Evolutionary conservation across 2,113 vertebrate genomes (phyloP).

Genomic region (Pavo muticus): DNA sequence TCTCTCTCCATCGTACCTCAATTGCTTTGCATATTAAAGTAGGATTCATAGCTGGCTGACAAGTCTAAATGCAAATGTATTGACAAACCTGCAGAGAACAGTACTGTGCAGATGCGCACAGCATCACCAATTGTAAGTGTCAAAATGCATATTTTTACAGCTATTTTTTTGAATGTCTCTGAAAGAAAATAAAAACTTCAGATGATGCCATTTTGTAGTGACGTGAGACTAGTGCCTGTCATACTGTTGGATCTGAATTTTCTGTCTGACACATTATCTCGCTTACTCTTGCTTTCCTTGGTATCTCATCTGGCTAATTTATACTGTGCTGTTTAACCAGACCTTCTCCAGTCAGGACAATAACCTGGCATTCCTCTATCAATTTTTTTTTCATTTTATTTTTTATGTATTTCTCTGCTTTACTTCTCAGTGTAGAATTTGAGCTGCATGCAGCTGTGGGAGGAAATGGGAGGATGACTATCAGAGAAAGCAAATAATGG

Average conservation of each 20-base stretch:
- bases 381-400: not conserved
- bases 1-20: not conserved
- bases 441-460: accelerated
- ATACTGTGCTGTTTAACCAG: not conserved
- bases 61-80: not conserved
- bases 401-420: not conserved
- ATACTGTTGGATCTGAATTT: not conserved
- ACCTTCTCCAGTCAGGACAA: not conserved
- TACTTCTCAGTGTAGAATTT: not conserved
- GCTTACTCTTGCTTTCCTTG: not conserved
- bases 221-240: not conserved
- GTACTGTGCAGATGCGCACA: not conserved
- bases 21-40: not conserved
- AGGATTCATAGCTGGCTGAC: not conserved
- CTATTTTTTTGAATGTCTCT: not conserved
- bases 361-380: not conserved
- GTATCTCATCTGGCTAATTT: not conserved
- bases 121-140: not conserved
- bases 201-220: not conserved
- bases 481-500: not conserved
- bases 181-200: not conserved
- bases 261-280: not conserved
- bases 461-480: not conserved
- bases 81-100: not conserved
- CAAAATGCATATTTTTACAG: not conserved